Evolutionary conservation across 2,797 vertebrate genomes (phyloP).

Genomic region (Lutjanus argentimaculatus): DNA sequence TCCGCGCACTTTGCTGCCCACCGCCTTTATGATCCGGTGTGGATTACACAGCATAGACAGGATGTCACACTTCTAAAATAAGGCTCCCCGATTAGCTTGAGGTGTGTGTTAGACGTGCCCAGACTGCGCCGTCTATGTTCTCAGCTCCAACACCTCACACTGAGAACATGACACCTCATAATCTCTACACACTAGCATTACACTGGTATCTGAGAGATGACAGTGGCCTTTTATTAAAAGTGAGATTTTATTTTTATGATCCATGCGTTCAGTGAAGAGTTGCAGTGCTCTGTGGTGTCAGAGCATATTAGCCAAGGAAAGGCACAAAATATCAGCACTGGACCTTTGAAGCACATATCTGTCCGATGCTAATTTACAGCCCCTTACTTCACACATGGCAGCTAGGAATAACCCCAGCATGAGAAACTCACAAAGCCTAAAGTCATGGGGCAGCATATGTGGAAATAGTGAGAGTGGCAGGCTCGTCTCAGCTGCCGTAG

Average conservation of each 20-base stretch:
- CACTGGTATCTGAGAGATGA: neutral
- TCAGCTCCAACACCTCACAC: constrained; percentile 36
- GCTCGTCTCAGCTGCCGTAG: constrained; percentile 57
- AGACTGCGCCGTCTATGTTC: constrained; percentile 27
- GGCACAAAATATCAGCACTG: neutral
- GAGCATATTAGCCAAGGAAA: neutral
- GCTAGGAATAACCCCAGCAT: constrained; percentile 54
- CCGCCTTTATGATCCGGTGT: constrained; percentile 49
- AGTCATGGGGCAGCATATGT: constrained; percentile 60
- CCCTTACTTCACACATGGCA: constrained; percentile 38
- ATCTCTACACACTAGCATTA: constrained; percentile 1
- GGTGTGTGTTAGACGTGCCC: constrained; percentile 65
- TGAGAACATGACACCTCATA: constrained; percentile 58
- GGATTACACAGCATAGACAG: constrained; percentile 74
- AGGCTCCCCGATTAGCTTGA: constrained; percentile 63
- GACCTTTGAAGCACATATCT: constrained; percentile 25
- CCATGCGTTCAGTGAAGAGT: neutral
- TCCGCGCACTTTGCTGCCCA: constrained; percentile 17
- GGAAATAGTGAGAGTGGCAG: constrained; percentile 54
- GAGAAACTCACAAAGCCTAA: constrained; percentile 62
- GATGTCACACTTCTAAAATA: constrained; percentile 81
- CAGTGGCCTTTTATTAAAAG: constrained; percentile 14
- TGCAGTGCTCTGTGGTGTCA: neutral
- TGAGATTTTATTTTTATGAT: neutral
- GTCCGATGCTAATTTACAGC: constrained; percentile 27